phyloP scores from a whole-genome alignment of 2,113 vertebrate genomes.

The Antennarius striatus region DNA sequence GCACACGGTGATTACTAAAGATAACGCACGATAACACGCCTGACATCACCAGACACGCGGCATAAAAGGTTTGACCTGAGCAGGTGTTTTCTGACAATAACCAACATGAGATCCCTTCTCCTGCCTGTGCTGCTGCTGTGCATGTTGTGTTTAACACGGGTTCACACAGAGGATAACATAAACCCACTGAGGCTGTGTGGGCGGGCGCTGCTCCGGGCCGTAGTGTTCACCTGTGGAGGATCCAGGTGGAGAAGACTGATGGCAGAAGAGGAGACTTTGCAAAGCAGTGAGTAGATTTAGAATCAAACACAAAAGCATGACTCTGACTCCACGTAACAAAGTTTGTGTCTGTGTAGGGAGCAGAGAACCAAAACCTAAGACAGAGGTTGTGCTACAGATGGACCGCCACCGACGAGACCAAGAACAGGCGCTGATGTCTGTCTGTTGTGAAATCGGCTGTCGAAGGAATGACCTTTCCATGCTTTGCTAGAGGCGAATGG shows the following conservation, averaged over 20 bases:
- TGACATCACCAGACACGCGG: constrained; percentile 19
- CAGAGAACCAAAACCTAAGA: constrained; percentile 23
- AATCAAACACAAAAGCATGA: neutral
- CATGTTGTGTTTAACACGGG: constrained; percentile 28
- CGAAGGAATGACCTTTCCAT: constrained; percentile 70
- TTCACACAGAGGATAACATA: constrained; percentile 31
- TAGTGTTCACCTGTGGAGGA: constrained; percentile 87
- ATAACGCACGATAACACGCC: constrained; percentile 24
- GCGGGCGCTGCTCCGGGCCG: constrained; percentile 80
- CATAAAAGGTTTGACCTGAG: constrained; percentile 47
- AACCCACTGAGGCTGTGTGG: constrained; percentile 82
- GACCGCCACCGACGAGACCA: constrained; percentile 46
- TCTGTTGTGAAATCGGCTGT: constrained; percentile 76
- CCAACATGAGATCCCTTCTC: constrained; percentile 63
- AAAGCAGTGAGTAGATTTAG: constrained; percentile 66
- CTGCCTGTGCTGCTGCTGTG: constrained; percentile 60
- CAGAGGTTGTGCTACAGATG: neutral
- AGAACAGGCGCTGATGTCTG: constrained; percentile 46
- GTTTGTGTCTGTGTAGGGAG: constrained; percentile 46
- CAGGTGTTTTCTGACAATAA: constrained; percentile 1
- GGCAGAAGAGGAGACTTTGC: constrained; percentile 31
- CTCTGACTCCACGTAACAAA: neutral
- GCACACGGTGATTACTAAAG: constrained; percentile 40
- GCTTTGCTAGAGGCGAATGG: constrained; percentile 63
- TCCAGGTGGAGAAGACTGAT: constrained; percentile 84